Base-by-base conservation (phyloP, 2,888 invertebrate species). In the Tenthredo distinguenda region DNA sequence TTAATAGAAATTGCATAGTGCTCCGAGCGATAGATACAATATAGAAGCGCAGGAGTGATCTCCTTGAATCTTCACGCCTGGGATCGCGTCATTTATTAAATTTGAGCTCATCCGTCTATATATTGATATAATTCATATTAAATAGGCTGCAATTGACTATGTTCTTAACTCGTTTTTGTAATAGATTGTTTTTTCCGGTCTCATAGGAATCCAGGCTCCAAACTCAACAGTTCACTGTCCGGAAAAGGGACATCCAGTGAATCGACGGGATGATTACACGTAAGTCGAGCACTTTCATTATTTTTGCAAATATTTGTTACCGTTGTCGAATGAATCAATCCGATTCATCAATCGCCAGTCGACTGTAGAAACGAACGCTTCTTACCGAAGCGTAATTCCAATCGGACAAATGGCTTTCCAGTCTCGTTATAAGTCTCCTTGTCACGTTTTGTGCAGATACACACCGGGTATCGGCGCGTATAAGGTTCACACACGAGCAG, bases 381-480 rank as follows among this genome's bases (percentile, higher is more conserved):
- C 7, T 40, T 40, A 40, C 40, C 40, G 40, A 43, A 43, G 40
- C 10, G 40, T 43, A 43, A 10, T 43, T 10, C 6, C 1, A 43
- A 43, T 43, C 2, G 40, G 2, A 43, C 9, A 9, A 10, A 10
- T 10, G 10, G 0, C 10, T 1, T 15, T 47, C 12, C 12, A 15
- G 15, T 47, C 47, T 15, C 3, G 15, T 47, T 15, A 47, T 47
- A 3, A 47, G 12, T 47, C 37, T 2, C 58, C 58, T 5, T 47
- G 47, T 47, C 47, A 47, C 15, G 4, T 47, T 55, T 55, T n/a
- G 43, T 47, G 34, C 79, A 72, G 72, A 26, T 72, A 72, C 43
- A 72, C 72, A 12, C 72, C 72, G 10, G 79, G 58, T 6, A 34
- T 79, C 21, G 79, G 79, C 7, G 79, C 58, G 7, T 37, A 79